Evolutionary conservation across 1,140 invertebrate species (phyloP), one percentile per base, ranked within the genome.

Genomic region (Sitobion miscanthi): DNA sequence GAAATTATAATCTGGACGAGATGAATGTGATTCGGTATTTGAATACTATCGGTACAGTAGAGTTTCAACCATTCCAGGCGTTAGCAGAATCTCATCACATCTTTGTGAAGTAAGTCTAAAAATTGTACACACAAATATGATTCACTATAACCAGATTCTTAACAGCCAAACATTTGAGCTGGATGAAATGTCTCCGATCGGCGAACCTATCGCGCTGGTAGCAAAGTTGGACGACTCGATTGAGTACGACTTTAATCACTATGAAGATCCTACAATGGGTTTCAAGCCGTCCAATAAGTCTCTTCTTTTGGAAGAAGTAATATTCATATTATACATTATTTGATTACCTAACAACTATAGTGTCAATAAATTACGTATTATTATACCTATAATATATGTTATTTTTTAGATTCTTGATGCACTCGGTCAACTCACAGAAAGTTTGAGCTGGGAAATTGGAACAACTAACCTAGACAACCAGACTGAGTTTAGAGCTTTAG

Each of bases 381-480:
- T 38, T 54, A 54, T 7, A 7, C 20, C 20, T 86, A 35, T 35
- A 35, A 49, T 52, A 17, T 52, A 21, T 17, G 21, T 52, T 62
- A 14, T 52, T 95, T 9, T 94, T 0, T 94, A 95, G 23, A 95
- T 95, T n/a, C 94, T 95, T 17, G 94, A 94, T 93, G 94, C 94
- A 2, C 95, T 95, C 90, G 94, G 94, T 47, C 95, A 94, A 38
- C 87, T 96, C 25, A 95, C 95, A 38, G 95, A 96, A 89, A 95
- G 95, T 69, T 94, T 96, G n/a, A 95, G 94, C 91, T 95, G 95
- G 77, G 95, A 96, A 77, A 94, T 95, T 21, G 95, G 95, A 52
- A 95, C 95, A 69, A 95, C 94, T 30, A 95, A 95, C 54, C 95
- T 95, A n/a, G 95, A 96, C 93, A 95, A 96, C 88, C 94, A 95